Percentiles rank a stretch among this genome's conserved stretches.
Evolutionary conservation across 2,797 vertebrate species (phyloP).

Genomic region (Lagodon rhomboides): DNA sequence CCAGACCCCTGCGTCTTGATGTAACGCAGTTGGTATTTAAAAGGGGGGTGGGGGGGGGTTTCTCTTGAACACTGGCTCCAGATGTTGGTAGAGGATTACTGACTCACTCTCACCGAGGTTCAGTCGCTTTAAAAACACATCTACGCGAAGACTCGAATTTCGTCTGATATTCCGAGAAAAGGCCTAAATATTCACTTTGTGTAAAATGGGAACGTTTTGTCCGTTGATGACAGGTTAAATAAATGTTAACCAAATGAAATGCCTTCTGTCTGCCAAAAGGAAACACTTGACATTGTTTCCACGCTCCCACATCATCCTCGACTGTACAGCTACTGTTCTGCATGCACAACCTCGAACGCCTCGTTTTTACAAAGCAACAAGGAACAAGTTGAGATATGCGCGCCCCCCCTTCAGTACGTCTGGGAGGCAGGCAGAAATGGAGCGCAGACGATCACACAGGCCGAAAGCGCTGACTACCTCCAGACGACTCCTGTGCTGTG

Average conservation of each 20-base stretch:
- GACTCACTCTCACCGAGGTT: slow-evolving; percentile 13
- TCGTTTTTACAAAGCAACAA: background rate
- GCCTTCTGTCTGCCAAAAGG: background rate
- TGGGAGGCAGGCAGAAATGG: slow-evolving; percentile 24
- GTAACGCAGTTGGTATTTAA: slow-evolving; percentile 79
- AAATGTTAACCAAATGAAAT: slow-evolving; percentile 3
- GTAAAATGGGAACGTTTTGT: background rate
- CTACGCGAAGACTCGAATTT: background rate
- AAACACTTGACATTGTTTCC: slow-evolving; percentile 2
- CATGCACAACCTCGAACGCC: background rate
- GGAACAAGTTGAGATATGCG: slow-evolving; percentile 2
- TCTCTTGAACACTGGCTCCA: slow-evolving; percentile 66
- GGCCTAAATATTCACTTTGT: background rate
- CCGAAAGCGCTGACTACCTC: slow-evolving; percentile 43
- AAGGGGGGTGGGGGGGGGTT: slow-evolving; percentile 28
- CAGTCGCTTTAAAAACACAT: slow-evolving; percentile 10
- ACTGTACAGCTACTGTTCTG: background rate
- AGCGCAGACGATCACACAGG: slow-evolving; percentile 16
- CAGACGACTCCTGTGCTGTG: slow-evolving; percentile 46
- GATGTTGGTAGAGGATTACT: slow-evolving; percentile 62
- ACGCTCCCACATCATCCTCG: background rate
- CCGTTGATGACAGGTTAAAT: slow-evolving; percentile 2
- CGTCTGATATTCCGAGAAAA: background rate
- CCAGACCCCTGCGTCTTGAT: slow-evolving; percentile 73
- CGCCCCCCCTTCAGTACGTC: background rate